phyloP scores from a whole-genome alignment of 2,797 vertebrate species.

The Cottoperca gobio region DNA sequence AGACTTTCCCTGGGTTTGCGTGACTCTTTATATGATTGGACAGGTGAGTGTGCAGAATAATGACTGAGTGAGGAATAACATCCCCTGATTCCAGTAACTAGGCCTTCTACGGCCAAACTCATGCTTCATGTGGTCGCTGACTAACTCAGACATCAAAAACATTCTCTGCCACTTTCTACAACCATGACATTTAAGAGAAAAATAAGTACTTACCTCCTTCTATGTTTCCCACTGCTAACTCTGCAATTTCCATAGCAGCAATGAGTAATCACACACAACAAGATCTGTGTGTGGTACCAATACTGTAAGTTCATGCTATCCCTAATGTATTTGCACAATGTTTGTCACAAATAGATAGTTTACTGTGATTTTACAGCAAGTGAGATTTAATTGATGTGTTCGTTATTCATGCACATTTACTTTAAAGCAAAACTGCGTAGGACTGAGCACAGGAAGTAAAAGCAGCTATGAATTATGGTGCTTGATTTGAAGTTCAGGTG shows the following conservation, averaged over 20 bases:
- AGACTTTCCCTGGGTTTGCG: constrained; percentile 15
- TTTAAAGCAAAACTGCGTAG: not conserved
- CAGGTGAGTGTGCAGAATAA: constrained; percentile 60
- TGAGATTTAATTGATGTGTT: constrained; percentile 1
- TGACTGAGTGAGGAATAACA: constrained; percentile 48
- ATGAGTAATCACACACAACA: constrained; percentile 9
- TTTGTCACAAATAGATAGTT: not conserved
- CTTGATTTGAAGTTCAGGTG: constrained; percentile 15
- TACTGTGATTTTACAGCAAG: not conserved
- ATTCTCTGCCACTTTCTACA: constrained; percentile 60
- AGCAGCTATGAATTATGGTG: not conserved
- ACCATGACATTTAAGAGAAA: constrained; percentile 31
- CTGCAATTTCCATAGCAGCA: constrained; percentile 48
- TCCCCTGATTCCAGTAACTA: constrained; percentile 72
- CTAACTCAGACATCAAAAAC: constrained; percentile 62
- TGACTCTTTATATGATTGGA: constrained; percentile 71
- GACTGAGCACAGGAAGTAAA: not conserved
- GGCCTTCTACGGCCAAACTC: constrained; percentile 30
- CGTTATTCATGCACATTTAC: not conserved
- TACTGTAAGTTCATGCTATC: not conserved
- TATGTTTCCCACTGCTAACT: constrained; percentile 32
- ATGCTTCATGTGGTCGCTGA: constrained; percentile 68
- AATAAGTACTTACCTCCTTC: constrained; percentile 5
- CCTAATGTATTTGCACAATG: not conserved
- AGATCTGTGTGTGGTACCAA: not conserved